phyloP scores from a whole-genome alignment of 2,797 vertebrate genomes.

The Brachymystax lenok region DNA sequence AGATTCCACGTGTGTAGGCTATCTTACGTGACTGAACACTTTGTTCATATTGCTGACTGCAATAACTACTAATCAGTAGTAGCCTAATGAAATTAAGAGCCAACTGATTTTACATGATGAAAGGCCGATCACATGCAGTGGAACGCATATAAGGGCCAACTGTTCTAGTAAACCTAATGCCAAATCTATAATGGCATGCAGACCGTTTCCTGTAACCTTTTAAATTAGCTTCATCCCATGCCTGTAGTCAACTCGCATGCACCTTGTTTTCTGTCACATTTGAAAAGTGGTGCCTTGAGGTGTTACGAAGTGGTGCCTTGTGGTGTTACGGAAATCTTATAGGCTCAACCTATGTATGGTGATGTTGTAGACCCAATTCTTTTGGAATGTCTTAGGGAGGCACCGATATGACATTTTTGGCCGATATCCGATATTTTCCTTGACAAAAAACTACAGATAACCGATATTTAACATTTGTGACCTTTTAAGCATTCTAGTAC shows the following conservation, averaged over 20 bases:
- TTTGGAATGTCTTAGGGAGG: background rate
- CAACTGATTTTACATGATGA: conserved; percentile 44
- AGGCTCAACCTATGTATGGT: background rate
- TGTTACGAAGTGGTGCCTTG: background rate
- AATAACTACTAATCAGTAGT: background rate
- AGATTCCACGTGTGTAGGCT: background rate
- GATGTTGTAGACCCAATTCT: background rate
- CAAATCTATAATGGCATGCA: background rate
- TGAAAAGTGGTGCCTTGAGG: background rate
- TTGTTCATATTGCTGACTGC: conserved; percentile 2
- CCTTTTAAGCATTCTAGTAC: background rate
- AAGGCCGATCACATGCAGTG: conserved; percentile 39
- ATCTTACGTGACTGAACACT: background rate
- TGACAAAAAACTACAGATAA: too few relatives aligned
- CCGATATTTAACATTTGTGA: too few relatives aligned
- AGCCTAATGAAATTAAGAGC: conserved; percentile 2
- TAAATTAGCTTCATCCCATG: conserved; percentile 28
- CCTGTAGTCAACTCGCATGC: conserved; percentile 31
- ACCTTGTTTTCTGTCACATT: conserved; percentile 47
- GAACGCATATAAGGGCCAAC: background rate
- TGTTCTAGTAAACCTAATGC: background rate
- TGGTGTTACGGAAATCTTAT: background rate
- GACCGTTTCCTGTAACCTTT: conserved; percentile 13
- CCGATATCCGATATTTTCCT: too few relatives aligned
- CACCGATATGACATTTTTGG: too few relatives aligned